Evolutionary conservation across 2,113 vertebrate species (phyloP), one percentile per base, ranked within the genome.

Genomic region (Forbesichthys papilliferus): DNA sequence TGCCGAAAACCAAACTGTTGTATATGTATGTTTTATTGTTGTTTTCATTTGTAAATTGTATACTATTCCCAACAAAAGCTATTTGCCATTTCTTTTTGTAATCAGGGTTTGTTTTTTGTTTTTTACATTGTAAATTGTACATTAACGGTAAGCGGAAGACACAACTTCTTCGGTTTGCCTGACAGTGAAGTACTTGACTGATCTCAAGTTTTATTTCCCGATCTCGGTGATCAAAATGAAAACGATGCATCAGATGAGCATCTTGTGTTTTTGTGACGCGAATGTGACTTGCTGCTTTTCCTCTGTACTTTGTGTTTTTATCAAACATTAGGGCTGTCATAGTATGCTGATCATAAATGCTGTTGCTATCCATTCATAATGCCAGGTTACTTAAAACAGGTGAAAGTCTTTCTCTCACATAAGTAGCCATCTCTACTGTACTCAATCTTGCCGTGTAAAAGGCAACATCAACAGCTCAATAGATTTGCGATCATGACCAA

Each of bases 1-100:
- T 89, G 84, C 85, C 85, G 77, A 87, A 90, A 91, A 91, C 88
- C 88, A 92, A 91, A 92, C 87, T 91, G 90, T 91, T 90, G 88
- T 92, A 27, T 27, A 2, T 89, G 85, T 89, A 84, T 66, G 77
- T 90, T 80, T 77, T 86, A 81, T 89, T 85, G 67, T 69, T 84
- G 78, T 86, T 89, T 71, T 82, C 68, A 82, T 89, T 91, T 91
- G 85, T 91, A 87, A 87, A 89, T 84, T 86, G 82, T 87, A 84
- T 68, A 86, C 77, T 81, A 88, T 82, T 82, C 81, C 79, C 80
- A 85, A 83, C 74, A 77, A 75, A 85, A 84, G 76, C 77, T 83
- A 70, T 85, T 86, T 81, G 74, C 67, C 71, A 82, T 84, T 86
- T 42, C 36, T 77, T 83, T 71, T 82, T 81, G 69, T 81, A 73